Evolutionary conservation across 2,888 invertebrate species (phyloP), one percentile per base, ranked within the genome.

Genomic region (Megaustenia siamemsis): DNA sequence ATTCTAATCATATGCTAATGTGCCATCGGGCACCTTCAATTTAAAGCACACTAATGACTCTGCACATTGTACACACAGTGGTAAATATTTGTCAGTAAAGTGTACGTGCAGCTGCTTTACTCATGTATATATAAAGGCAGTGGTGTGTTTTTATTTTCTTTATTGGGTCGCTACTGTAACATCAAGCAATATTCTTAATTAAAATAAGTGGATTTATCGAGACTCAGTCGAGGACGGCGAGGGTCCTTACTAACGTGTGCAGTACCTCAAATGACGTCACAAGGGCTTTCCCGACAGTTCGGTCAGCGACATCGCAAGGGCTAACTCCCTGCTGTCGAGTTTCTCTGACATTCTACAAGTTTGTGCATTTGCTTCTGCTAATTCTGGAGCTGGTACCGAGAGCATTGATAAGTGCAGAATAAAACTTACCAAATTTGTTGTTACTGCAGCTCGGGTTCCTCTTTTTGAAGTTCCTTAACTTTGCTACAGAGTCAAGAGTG

Each of bases 211-310:
- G 28, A 35, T 60, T 56, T 53, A 28, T 18, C 66, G 66, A 79
- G 63, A 21, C 10, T 24, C 21, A 24, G 32, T 10, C 68, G 80
- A 80, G 80, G 73, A 60, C 60, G 82, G 60, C 60, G 73, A 82
- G 63, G 60, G 82, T 60, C 56, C 45, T 63, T 63, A 73, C 56
- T 60, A 28, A 56, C 82, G 82, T 63, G 82, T 77, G 83, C 78
- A 77, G 53, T 53, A 69, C 60, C 49, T 63, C 43, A 43, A 53
- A n/a, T 83, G 83, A 83, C 83, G 78, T 83, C 83, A 83, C 78
- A 78, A 78, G 78, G 78, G 83, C 83, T 78, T 83, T 69, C 83
- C 83, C 83, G 40, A 40, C 83, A 56, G 77, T 83, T 38, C 18
- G 83, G 83, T 83, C 83, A 83, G 75, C 83, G 83, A 83, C 78